Evolutionary conservation across 2,797 vertebrate genomes (phyloP).

Genomic region (Lithobates sylvaticus): DNA sequence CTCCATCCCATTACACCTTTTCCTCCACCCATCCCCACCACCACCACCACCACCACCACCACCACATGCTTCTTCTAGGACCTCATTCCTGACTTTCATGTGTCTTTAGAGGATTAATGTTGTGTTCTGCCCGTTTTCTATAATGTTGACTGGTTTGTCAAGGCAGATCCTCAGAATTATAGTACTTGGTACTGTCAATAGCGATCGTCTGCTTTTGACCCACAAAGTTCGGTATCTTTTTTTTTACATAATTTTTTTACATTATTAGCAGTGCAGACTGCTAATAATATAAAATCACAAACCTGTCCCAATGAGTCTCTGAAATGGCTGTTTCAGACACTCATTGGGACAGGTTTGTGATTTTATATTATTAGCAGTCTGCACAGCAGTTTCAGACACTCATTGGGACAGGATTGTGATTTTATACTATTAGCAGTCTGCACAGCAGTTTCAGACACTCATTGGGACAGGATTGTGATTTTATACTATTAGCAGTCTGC

Average conservation of each 20-base stretch:
- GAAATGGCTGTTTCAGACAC: no score
- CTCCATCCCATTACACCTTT: conserved; percentile 3
- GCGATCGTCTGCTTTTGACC: conserved; percentile 15
- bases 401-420: no score
- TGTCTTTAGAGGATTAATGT: background rate
- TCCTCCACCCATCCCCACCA: background rate
- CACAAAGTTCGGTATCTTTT: conserved; percentile 1
- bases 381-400: no score
- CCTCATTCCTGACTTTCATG: background rate
- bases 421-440: no score
- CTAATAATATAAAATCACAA: no score
- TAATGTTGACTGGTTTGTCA: background rate
- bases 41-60: background rate
- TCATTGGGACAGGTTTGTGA: no score
- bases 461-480: no score
- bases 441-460: no score
- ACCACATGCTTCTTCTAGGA: background rate
- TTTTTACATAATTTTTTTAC: background rate
- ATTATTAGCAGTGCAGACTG: no score
- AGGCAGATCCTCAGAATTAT: background rate
- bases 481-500: no score
- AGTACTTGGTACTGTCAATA: conserved; percentile 27
- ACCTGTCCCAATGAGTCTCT: no score
- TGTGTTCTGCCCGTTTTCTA: background rate
- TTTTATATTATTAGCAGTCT: no score